phyloP scores from a whole-genome alignment of 2,113 vertebrate genomes.

The Epinephelus moara region DNA sequence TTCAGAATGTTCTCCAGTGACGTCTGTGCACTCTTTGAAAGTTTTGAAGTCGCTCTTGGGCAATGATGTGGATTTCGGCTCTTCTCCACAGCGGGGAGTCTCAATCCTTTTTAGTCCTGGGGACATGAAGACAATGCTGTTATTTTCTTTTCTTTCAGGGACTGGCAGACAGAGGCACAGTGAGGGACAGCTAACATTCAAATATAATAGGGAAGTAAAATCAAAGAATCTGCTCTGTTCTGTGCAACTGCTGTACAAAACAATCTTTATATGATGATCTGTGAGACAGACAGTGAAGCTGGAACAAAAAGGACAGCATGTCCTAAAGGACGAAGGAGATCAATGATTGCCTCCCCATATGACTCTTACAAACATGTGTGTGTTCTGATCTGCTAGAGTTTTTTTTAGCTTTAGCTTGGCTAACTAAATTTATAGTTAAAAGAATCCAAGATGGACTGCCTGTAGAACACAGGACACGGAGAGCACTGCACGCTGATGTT shows the following conservation, averaged over 20 bases:
- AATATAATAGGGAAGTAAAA: not conserved
- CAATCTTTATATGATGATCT: not conserved
- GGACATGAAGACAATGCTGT: constrained; percentile 9
- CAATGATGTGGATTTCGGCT: not conserved
- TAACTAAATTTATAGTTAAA: not conserved
- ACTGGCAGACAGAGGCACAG: not conserved
- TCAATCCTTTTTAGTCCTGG: not conserved
- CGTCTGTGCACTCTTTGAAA: not conserved
- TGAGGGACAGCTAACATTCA: not conserved
- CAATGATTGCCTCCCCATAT: too few species aligned
- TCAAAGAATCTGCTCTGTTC: not conserved
- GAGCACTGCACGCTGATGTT: not conserved
- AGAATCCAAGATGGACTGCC: not conserved
- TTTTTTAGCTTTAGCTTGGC: not conserved
- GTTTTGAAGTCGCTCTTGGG: not conserved
- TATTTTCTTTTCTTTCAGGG: not conserved
- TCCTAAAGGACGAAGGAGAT: not conserved
- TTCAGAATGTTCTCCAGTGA: not conserved
- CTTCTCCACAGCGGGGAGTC: not conserved
- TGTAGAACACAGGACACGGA: not conserved
- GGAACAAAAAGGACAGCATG: not conserved
- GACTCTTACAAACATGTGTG: not conserved
- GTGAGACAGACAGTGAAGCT: too few species aligned
- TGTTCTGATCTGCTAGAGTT: not conserved
- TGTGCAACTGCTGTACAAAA: not conserved